Evolutionary conservation across 1,140 invertebrate species (phyloP), one percentile per base, ranked within the genome.

Genomic region (Neomicropteryx cornuta): DNA sequence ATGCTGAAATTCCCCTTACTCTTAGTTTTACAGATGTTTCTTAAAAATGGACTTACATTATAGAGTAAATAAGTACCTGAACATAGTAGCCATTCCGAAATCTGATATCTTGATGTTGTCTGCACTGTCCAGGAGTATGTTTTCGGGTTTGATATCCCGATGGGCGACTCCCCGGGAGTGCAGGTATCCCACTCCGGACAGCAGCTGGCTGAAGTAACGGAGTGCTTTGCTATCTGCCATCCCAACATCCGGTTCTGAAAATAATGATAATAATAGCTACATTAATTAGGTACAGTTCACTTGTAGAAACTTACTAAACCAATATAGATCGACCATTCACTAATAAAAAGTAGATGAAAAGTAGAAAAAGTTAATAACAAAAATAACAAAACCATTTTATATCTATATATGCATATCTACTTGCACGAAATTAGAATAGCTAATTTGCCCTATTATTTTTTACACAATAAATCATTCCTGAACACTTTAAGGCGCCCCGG

Each of bases 141-240:
- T 97, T 68, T 98, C 93, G 3, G 94, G 93, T 64, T 98, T 98
- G 22, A 98, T 64, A 68, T 97, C 93, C 47, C 90, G 73, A 62
- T 94, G 90, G 4, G 83, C 80, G 18, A 94, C 77, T 13, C 87
- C 88, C 47, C 74, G 73, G 33, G 60, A 66, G 56, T 94, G 89
- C 33, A 94, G 60, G 68, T 93, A 94, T 38, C 81, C 73, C 13
- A 93, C 75, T n/a, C 86, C 89, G 48, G 64, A 62, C 38, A 96
- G 73, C 16, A 98, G 66, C 56, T 97, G 88, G 39, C 71, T 76
- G 62, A 97, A 96, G 63, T 87, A 95, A 36, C 76, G 79, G 50
- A 92, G 85, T n/a, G 91, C 91, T 52, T 77, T 71, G 31, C 56
- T 60, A 30, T 70, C 66, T 24, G 77, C 65, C 91, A 97, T 96